phyloP scores from a whole-genome alignment of 2,797 vertebrate genomes.

The Eulemur albifrons region DNA sequence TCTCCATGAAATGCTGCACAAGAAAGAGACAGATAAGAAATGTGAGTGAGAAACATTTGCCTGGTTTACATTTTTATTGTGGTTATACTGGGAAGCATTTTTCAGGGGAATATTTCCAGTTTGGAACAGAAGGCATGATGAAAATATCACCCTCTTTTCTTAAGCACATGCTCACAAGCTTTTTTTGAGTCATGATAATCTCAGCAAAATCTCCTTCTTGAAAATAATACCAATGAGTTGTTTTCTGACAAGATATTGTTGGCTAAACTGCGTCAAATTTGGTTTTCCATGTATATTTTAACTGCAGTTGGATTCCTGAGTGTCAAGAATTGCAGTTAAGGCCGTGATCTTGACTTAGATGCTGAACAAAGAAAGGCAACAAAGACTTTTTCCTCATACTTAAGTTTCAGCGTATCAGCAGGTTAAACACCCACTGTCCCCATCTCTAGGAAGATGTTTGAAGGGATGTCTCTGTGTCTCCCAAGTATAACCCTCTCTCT shows the following conservation, averaged over 20 bases:
- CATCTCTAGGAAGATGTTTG: not conserved
- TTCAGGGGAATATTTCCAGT: slow-evolving; percentile 56
- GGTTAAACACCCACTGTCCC: not conserved
- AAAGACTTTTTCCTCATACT: not conserved
- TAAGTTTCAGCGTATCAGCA: not conserved
- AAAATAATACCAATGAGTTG: slow-evolving; percentile 36
- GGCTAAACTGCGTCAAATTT: slow-evolving; percentile 29
- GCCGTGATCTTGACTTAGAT: not conserved
- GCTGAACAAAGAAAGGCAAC: slow-evolving; percentile 12
- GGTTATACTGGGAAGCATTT: slow-evolving; percentile 40
- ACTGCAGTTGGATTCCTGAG: not conserved
- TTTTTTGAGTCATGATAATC: slow-evolving; percentile 40
- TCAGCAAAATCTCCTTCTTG: slow-evolving; percentile 57
- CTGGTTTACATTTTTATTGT: slow-evolving; percentile 35
- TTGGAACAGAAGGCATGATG: slow-evolving; percentile 58
- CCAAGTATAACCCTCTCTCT: not conserved
- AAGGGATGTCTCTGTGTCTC: not conserved
- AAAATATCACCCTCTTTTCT: slow-evolving; percentile 50
- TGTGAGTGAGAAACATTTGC: slow-evolving; percentile 35
- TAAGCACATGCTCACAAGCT: not conserved
- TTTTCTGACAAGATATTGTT: slow-evolving; percentile 38
- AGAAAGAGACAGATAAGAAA: not conserved
- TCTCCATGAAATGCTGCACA: not conserved
- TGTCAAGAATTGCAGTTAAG: not conserved
- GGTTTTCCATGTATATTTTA: slow-evolving; percentile 9